phyloP scores from a whole-genome alignment of 2,113 vertebrate species.

The Engraulis encrasicolus region DNA sequence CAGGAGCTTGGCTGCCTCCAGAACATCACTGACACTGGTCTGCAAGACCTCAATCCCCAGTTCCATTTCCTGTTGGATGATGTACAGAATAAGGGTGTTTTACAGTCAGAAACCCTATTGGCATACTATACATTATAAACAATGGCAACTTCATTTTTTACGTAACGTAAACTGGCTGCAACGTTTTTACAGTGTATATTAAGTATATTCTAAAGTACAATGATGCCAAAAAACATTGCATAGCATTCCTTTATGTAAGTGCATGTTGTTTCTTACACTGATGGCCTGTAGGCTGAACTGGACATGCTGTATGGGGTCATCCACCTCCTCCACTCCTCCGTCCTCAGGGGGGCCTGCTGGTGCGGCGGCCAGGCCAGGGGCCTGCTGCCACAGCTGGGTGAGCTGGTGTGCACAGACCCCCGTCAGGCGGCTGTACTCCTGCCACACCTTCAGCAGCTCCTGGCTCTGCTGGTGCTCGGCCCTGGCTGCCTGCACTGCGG shows the following conservation, averaged over 20 bases:
- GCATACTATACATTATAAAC: no score
- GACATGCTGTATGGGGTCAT: slow-evolving; percentile 65
- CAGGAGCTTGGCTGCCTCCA: slow-evolving; percentile 73
- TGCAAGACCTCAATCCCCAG: slow-evolving; percentile 65
- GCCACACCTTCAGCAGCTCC: slow-evolving; percentile 75
- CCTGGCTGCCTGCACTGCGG: slow-evolving; percentile 69
- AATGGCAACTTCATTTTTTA: no score
- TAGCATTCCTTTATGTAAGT: no score
- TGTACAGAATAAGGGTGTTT: no score
- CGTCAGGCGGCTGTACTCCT: slow-evolving; percentile 63
- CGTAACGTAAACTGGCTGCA: no score
- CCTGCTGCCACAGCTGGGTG: slow-evolving; percentile 69
- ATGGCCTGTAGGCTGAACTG: slow-evolving; percentile 60
- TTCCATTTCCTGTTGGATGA: slow-evolving; percentile 73
- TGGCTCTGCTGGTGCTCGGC: slow-evolving; percentile 65
- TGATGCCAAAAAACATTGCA: background rate
- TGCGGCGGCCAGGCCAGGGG: slow-evolving; percentile 60
- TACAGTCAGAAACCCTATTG: no score
- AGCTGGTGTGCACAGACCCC: slow-evolving; percentile 60
- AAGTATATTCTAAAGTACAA: no score
- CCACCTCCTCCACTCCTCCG: no score
- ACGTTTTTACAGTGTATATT: no score
- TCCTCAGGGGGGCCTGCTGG: slow-evolving; percentile 31
- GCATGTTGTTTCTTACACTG: slow-evolving; percentile 68
- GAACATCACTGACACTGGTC: slow-evolving; percentile 62